phyloP scores from a whole-genome alignment of 2,888 invertebrate species.

The Plemyria rubiginata region DNA sequence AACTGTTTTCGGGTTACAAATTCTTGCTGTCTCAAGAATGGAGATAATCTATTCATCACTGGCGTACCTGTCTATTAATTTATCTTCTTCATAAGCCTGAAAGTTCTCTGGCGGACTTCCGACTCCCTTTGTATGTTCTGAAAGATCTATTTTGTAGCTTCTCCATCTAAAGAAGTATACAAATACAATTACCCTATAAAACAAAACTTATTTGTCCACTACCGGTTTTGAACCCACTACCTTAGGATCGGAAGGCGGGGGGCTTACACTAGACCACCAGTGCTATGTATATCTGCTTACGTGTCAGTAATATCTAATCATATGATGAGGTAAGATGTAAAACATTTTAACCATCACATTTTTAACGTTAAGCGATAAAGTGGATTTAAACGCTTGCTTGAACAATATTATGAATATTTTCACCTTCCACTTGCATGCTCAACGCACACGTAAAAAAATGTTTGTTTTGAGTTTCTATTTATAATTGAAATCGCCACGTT shows the following conservation, averaged over 20 bases:
- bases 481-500: background rate
- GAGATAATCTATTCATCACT: background rate
- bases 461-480: conserved; percentile 1
- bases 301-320: too few species aligned
- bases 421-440: background rate
- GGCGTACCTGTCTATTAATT: background rate
- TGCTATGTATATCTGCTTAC: too few species aligned
- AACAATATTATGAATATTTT: background rate
- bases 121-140: too few species aligned
- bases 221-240: too few species aligned
- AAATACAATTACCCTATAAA: too few species aligned
- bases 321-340: background rate
- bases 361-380: background rate
- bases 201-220: too few species aligned
- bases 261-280: too few species aligned
- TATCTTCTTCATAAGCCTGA: too few species aligned
- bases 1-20: conserved; percentile 22
- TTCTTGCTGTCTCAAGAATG: conserved; percentile 2
- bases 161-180: too few species aligned
- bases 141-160: too few species aligned
- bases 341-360: background rate
- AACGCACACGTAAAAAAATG: background rate
- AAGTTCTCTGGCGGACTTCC: too few species aligned
- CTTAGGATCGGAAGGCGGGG: too few species aligned
- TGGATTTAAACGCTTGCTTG: conserved; percentile 14